Percentiles rank a stretch among this genome's conserved stretches.
phyloP scores from a whole-genome alignment of 2,113 vertebrate species.

The Tragelaphus scriptus region DNA sequence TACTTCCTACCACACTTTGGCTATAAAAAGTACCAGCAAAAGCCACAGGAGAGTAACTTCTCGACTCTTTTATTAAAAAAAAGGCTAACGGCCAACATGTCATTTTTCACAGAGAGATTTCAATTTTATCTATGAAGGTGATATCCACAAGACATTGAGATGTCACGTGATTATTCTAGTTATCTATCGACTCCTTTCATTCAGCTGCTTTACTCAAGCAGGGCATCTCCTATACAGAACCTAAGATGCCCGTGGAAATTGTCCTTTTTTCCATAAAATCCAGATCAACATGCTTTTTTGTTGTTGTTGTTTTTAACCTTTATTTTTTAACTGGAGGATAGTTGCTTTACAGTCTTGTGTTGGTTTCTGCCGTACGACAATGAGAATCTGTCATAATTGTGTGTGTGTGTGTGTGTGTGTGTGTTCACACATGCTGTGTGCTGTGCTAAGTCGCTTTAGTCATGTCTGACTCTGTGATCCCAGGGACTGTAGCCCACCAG shows the following conservation, averaged over 20 bases:
- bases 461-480: not conserved
- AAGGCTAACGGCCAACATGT: slow-evolving; percentile 28
- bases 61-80: slow-evolving; percentile 47
- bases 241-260: not conserved
- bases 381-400: not conserved
- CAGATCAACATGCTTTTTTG: not conserved
- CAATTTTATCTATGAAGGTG: not conserved
- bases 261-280: not conserved
- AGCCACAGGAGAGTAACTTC: slow-evolving; percentile 73
- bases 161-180: not conserved
- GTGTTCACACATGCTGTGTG: too few relatives aligned
- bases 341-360: not conserved
- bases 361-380: not conserved
- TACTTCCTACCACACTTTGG: slow-evolving; percentile 77
- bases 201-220: not conserved
- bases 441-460: too few relatives aligned
- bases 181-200: not conserved
- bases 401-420: not conserved
- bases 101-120: slow-evolving; percentile 32
- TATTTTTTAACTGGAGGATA: not conserved
- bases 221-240: not conserved
- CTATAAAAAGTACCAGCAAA: slow-evolving; percentile 71
- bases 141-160: not conserved
- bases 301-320: not conserved
- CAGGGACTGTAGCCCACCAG: not conserved